phyloP scores from a whole-genome alignment of 1,140 invertebrate genomes.

The Drosophila kepulauana region DNA sequence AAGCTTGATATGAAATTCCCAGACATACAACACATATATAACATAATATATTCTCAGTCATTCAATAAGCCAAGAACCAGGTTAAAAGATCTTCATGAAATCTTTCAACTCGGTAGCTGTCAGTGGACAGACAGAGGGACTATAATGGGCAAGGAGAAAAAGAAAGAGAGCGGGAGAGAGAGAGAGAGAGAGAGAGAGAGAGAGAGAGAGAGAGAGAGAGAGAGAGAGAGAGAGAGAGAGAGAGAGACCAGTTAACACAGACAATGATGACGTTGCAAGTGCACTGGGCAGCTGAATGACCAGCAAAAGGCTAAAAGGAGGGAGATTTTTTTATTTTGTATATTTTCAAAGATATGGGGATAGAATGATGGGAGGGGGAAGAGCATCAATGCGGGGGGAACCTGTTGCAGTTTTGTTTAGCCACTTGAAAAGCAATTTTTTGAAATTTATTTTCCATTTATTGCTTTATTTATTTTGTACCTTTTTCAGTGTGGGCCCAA shows the following conservation, averaged over 20 bases:
- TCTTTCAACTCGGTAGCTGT: slow-evolving; percentile 44
- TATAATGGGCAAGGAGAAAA: not conserved
- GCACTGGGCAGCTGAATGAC: slow-evolving; percentile 15
- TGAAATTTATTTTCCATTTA: slow-evolving; percentile 81
- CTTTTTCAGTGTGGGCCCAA: slow-evolving; percentile 64
- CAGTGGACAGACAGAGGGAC: slow-evolving; percentile 3
- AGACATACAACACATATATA: not conserved
- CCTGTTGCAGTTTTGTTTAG: slow-evolving; percentile 47
- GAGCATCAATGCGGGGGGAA: slow-evolving; percentile 15
- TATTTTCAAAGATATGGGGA: too few relatives aligned
- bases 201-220: not conserved
- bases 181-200: not conserved
- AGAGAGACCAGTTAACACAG: slow-evolving; percentile 27
- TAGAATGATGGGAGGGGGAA: slow-evolving; percentile 9
- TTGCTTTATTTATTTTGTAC: slow-evolving; percentile 79
- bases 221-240: not conserved
- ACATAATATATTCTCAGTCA: not conserved
- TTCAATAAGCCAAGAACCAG: slow-evolving; percentile 8
- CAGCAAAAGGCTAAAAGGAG: not conserved
- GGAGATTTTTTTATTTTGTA: not conserved
- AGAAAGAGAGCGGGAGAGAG: slow-evolving; percentile 2
- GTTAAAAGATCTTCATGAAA: slow-evolving; percentile 26
- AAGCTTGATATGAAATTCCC: slow-evolving; percentile 8
- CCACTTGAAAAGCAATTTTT: slow-evolving; percentile 82
- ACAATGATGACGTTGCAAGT: slow-evolving; percentile 48